Base-by-base conservation (phyloP, 2,888 invertebrate species). In the Oegoconia quadripuncta region DNA sequence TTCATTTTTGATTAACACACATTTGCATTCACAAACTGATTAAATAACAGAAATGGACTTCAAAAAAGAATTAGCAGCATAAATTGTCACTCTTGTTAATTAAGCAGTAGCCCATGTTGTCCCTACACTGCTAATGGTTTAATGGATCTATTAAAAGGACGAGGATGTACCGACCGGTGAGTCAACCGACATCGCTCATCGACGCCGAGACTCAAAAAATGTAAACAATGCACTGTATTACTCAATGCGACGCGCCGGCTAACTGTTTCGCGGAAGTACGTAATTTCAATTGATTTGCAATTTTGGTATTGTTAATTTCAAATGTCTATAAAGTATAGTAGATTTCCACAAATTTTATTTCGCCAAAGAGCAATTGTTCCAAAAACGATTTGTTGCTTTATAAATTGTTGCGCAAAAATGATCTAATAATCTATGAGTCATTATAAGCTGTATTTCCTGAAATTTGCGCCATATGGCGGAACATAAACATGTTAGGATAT, bases 221-320 rank as follows among this genome's bases (percentile, higher is more conserved):
- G 23, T 34, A 36, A 41, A 41, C 37, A 41, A 41, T 41, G 41
- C 41, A 13, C 29, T 15, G 17, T 20, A 30, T 37, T 37, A 29
- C 25, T 30, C 37, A 36, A 40, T 27, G 20, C 16, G 27, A 4
- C 18, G 34, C 34, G 33, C 13, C 34, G 4, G 34, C 27, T 17
- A 27, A 36, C 12, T 17, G 22, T 28, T 34, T 27, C 30, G 17
- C 40, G 40, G 40, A 36, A 35, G 20, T 25, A 25, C 11, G 25
- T 27, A 15, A 40, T 22, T 26, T 5, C 7, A 35, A 35, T 32
- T 25, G 35, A 31, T 40, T 30, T 36, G 26, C 14, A 20, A n/a
- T n/a, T n/a, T n/a, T 9, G 8, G 18, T 13, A 30, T 32, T 30
- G 30, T 28, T 29, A 15, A n/a, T n/a, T n/a, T n/a, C n/a, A n/a